Base-by-base conservation (phyloP, 1,140 invertebrate species). In the Steinernema khuongi region DNA sequence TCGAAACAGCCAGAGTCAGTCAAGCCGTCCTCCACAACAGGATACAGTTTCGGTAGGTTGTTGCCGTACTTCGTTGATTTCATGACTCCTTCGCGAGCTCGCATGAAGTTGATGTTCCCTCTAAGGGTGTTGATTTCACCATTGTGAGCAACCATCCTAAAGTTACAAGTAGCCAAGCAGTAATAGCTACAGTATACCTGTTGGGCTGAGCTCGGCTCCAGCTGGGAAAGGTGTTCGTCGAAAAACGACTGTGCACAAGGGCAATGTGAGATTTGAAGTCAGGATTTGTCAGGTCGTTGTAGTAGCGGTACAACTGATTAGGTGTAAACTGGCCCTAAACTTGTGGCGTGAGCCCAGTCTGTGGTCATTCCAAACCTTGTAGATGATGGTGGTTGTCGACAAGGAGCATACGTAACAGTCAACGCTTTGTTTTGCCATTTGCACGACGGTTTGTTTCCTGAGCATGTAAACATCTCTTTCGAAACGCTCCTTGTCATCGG, bases 121-220 rank as follows among this genome's bases (percentile, higher is more conserved):
- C 94, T 90, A 30, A 98, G 89, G 1, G 96, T 99, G 87, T 99
- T 99, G 84, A 99, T 99, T 88, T 99, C 96, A 67, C 96, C 96
- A 88, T 99, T 99, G 87, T 99, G 96, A 74, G 96, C 96, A 72
- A 99, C 87, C 73, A 94, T 90, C 85, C 94, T 94, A 86, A 0
- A 86, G 75, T 74, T 14, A 77, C 19, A 77, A 14, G 28, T 30
- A 60, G 22, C 14, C 26, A 18, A 79, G 19, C 30, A 31, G 74
- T 26, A 75, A 17, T 14, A 41, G 19, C 19, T 44, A 33, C 78
- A n/a, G 18, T 17, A 87, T 87, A 94, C 92, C 95, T 91, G 81
- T 97, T 88, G n/a, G 96, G 96, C 88, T 99, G 96, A 17, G 96
- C 95, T 81, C 96, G 90, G 86, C 97, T 96, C 96, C 96, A 99